Evolutionary conservation across 2,888 invertebrate species (phyloP), one percentile per base, ranked within the genome.

Genomic region (Eupithecia vulgata): DNA sequence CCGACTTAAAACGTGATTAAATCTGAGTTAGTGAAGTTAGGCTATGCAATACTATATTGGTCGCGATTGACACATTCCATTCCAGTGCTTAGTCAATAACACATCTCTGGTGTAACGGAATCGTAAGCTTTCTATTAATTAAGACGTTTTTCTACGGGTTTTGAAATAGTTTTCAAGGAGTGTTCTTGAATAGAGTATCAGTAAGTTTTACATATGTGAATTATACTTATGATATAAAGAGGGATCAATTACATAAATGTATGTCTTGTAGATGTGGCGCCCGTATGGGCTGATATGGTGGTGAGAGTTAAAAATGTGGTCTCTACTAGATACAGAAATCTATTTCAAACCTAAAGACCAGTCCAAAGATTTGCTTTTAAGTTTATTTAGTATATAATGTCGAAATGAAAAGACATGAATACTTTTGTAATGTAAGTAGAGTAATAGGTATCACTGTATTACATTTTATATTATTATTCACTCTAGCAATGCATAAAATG

Each of bases 311-410:
- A 73, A 70, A 72, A 57, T 67, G 59, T 65, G 34, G 70, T 76
- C 70, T 78, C 73, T 79, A 73, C 62, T 74, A 77, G 76, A 68
- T 71, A 76, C 81, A 84, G 88, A 90, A 92, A 91, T 89, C 91
- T 92, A 92, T 93, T 92, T 93, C 92, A 91, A 91, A 90, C 88
- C 91, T 90, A 85, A 85, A 88, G 84, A 88, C 87, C 77, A 89
- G 90, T 91, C 88, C 88, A 92, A 83, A 86, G 84, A 83, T 70
- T 72, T 86, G 86, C 85, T 86, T 85, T 85, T 88, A 88, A 87
- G 82, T 86, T 86, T 79, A 81, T 81, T 83, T 81, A 81, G 81
- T 83, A 83, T 85, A 71, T 79, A 80, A 25, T 81, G 81, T 76
- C 69, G 74, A 75, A 68, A 64, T 82, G 76, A 57, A 87, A 90